These are phyloP conservation scores for Eumeta japonica DNA, from an alignment of 1,140 invertebrate genomes.

Conservation along the genomic window DNA sequence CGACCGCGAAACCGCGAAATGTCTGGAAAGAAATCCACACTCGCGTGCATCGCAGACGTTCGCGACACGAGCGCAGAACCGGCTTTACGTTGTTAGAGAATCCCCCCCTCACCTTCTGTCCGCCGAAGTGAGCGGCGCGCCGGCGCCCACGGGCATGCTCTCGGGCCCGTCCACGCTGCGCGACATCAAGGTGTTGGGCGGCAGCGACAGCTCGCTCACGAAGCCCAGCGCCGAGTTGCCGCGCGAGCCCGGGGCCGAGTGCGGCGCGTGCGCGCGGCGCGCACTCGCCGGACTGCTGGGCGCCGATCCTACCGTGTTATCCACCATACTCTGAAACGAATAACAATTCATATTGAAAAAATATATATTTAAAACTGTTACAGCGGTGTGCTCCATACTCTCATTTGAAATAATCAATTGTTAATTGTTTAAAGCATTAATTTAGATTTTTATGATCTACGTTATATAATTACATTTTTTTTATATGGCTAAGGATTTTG, in stretches of 20 bases:
- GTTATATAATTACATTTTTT: no score
- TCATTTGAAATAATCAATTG: no score
- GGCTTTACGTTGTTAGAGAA: no score
- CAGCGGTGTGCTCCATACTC: no score
- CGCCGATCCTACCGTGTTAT: constrained; percentile 63
- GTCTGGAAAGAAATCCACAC: no score
- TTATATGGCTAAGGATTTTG: no score
- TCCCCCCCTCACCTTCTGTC: constrained; percentile 59
- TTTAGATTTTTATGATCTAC: no score
- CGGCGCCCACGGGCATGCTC: constrained; percentile 49
- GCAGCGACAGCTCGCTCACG: constrained; percentile 19
- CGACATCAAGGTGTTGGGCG: constrained; percentile 45
- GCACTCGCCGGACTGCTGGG: constrained; percentile 60
- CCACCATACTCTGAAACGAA: constrained; percentile 27
- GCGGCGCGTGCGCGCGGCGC: constrained; percentile 22
- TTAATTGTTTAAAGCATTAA: no score
- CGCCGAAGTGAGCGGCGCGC: constrained; percentile 46
- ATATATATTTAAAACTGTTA: no score
- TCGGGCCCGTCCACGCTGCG: constrained; percentile 60
- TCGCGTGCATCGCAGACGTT: no score
- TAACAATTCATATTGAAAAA: constrained; percentile 2
- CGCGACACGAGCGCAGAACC: no score
- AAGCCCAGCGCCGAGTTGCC: constrained; percentile 46
- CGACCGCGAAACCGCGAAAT: no score
- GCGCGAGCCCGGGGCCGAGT: constrained; percentile 43